Evolutionary conservation across 2,888 invertebrate species (phyloP), one percentile per base, ranked within the genome.

Genomic region (Spialia ferax): DNA sequence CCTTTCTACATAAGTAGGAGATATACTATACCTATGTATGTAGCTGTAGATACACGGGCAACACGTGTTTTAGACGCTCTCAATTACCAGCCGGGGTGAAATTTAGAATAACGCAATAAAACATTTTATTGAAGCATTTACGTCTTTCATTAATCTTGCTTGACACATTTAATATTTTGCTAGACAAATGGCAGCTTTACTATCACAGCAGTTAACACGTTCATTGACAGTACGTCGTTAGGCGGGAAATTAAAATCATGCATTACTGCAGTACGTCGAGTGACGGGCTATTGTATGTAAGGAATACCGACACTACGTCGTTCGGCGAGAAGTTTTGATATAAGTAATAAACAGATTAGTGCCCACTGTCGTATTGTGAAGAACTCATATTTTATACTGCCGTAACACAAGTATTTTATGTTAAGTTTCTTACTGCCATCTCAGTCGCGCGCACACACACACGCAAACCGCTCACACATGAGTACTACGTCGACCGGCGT

Each of bases 281-380:
- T 18, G 48, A 20, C 48, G 48, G 20, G 48, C 18, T 48, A 48
- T 48, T 48, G 15, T 20, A 20, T 48, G 15, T 48, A 20, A 48
- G 15, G 48, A 48, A 20, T 20, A 20, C 20, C 20, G 48, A 20
- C 48, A 48, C 18, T 48, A 48, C 48, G 59, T 59, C 54, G 66
- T 56, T 54, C 60, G 66, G 60, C 66, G 66, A 67, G 54, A 67
- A 56, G 54, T 56, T 56, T 56, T 61, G 60, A 67, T 60, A 66
- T 54, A 67, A 67, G 60, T 67, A 67, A 67, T 60, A 56, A 54
- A 60, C 60, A 56, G 55, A 66, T 45, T 61, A 32, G 52, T 67
- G 22, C 55, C 60, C 61, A 67, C 48, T 60, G 56, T 56, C 45
- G 55, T 56, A 56, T 66, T 56, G 66, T 54, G 60, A 45, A 60